Evolutionary conservation across 2,888 invertebrate genomes (phyloP), one percentile per base, ranked within the genome.

Genomic region (Malthinus flaveolus): DNA sequence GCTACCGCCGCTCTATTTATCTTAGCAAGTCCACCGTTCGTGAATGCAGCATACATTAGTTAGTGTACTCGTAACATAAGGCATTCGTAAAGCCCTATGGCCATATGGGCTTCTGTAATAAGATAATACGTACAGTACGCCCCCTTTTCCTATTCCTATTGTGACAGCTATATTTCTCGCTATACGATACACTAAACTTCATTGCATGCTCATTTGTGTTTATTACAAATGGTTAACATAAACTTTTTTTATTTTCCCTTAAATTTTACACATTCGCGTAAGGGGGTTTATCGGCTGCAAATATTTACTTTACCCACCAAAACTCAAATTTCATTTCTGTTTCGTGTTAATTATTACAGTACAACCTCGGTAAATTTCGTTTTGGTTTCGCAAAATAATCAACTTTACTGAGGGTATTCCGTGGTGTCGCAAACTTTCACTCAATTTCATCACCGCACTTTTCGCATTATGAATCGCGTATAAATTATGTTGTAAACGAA

Each of bases 1-100:
- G 77, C 75, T 70, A 74, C 72, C 72, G 72, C 73, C 69, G 72
- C 71, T 75, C 75, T 78, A 78, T 78, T 78, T 78, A 77, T 78
- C 78, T 78, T 77, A 68, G 70, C 75, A 73, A 73, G 74, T 72
- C 73, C 70, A 65, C 66, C 66, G 62, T 66, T 68, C 67, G 67
- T 66, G 68, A 68, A 70, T 71, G 70, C 71, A 69, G 73, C 72
- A 74, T 74, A 72, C 71, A 75, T 74, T 74, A 75, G 72, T 73
- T 72, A 71, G 70, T 66, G 68, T 65, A 66, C 68, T 67, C 68
- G 70, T 65, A 76, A 74, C 76, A 76, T 76, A 78, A 77, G 77
- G 77, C 77, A 65, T 65, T 65, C 70, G 64, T 66, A 65, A 63
- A 65, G 64, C 65, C 76, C 71, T 66, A 56, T 54, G 73, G 76